Conservation (phyloP, 2,888 invertebrate species). For the Aplocera efformata region DNA sequence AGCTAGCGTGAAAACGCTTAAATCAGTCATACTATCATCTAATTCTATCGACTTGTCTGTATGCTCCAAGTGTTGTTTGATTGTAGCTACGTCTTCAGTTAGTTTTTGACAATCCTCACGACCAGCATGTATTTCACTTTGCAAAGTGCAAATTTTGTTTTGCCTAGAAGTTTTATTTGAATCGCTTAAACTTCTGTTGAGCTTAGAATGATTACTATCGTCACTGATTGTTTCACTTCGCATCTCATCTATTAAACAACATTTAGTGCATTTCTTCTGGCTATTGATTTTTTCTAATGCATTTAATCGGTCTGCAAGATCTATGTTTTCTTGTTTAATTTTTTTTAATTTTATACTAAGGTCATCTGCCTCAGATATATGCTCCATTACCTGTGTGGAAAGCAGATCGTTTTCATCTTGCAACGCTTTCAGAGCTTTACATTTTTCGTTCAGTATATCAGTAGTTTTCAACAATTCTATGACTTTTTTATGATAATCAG, state of each 20-base stretch:
- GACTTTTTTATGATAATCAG: constrained; percentile 41
- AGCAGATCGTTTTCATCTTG: constrained; percentile 77
- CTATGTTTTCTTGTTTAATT: constrained; percentile 40
- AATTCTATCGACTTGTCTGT: constrained; percentile 60
- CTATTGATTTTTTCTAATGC: constrained; percentile 25
- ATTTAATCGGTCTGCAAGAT: constrained; percentile 39
- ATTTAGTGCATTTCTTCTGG: constrained; percentile 36
- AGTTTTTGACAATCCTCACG: constrained; percentile 65
- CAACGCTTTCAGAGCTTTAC: constrained; percentile 49
- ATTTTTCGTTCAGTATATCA: constrained; percentile 37
- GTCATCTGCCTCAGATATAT: constrained; percentile 74
- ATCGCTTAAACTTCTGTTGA: constrained; percentile 62
- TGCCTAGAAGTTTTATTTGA: constrained; percentile 58
- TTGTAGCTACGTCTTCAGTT: constrained; percentile 65
- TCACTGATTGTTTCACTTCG: constrained; percentile 31
- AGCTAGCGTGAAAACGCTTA: constrained; percentile 38
- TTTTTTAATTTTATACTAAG: constrained; percentile 59
- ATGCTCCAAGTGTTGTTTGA: constrained; percentile 65
- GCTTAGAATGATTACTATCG: constrained; percentile 35
- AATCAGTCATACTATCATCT: constrained; percentile 56
- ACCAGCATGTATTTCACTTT: constrained; percentile 63
- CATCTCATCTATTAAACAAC: constrained; percentile 42
- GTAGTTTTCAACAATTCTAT: constrained; percentile 45
- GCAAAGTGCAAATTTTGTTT: constrained; percentile 66
- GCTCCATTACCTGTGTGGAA: constrained; percentile 80